Evolutionary conservation across 2,113 vertebrate species (phyloP), one percentile per base, ranked within the genome.

Genomic region (Sceloporus undulatus): DNA sequence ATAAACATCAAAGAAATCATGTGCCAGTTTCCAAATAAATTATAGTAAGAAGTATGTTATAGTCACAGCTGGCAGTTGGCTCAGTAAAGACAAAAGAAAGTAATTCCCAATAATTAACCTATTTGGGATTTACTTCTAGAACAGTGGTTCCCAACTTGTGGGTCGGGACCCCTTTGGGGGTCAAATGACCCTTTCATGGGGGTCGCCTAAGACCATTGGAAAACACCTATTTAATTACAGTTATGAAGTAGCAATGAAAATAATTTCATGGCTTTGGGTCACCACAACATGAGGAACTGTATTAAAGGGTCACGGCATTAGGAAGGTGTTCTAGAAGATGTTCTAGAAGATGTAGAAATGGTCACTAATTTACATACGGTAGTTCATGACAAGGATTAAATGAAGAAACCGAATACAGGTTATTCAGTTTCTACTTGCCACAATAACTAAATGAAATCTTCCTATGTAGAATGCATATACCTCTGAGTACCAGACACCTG

Each of bases 91-190:
- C 56, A 76, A 83, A 62, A 62, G 29, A 56, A 76, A 66, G 29
- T 62, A 18, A 29, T 87, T 82, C 9, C 34, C 10, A 8, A 76
- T 29, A 88, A 88, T 84, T 68, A 88, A 81, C 70, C 29, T 70
- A 70, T 66, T 34, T 77, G 34, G 25, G 70, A 54, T 80, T 80
- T 23, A 59, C 74, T 42, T 25, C 5, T 48, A 76, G 13, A 83
- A 70, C 34, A 34, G 34, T 34, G 34, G 34, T 34, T 34, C 34
- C 34, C 34, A 34, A 34, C 34, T 1, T 34, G 34, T 34, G 34
- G 34, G 34, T 34, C 34, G 34, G 34, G 34, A 34, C 34, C 34
- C 34, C 34, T 34, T 34, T 34, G 34, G 34, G 34, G 34, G 34
- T 34, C 34, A 34, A 34, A 34, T 34, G 34, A 34, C 34, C 34